Evolutionary conservation across 2,113 vertebrate species (phyloP), one percentile per base, ranked within the genome.

Genomic region (Chitala chitala): DNA sequence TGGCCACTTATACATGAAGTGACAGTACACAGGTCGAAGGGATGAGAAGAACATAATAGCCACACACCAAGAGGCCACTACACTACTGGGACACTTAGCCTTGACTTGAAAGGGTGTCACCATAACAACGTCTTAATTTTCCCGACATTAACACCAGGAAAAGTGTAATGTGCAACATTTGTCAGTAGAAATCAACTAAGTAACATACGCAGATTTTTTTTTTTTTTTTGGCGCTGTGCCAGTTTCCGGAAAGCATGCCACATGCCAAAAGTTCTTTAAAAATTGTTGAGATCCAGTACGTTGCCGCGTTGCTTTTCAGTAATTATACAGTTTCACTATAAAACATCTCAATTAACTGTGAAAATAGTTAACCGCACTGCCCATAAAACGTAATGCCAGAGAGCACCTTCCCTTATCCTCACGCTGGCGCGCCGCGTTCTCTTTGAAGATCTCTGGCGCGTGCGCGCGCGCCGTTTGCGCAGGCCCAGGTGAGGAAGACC

Each of bases 401-500:
- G 33, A 38, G 54, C 31, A 63, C 15, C 33, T 15, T 31, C 36
- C 4, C 8, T 12, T 6, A 1, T 10, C 29, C 12, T 56, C 54
- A n/a, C 54, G 42, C 31, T 17, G 48, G 26, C 29, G 42, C 17
- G 44, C 44, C 50, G 59, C 72, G 48, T 46, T 36, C 51, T 56
- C 50, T 38, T 71, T 71, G 51, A 71, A 71, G 26, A 42, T 10
- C 69, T 20, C 61, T 31, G 71, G 74, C 72, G 72, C 69, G 75
- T 76, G 69, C 26, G 54, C 54, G 13, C 24, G 50, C 31, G n/a
- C 53, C 66, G 69, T 64, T 38, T 72, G 65, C 69, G 84, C 87
- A 86, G 78, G 85, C 84, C 73, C 81, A 46, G 59, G 66, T 73
- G 53, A 31, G 68, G 68, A 33, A 29, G 75, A 83, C 79, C 73